A percentile compares a stretch with the other conserved stretches of the same genome.
These are phyloP conservation scores for Calameuta idolon DNA, from an alignment of 2,888 invertebrate genomes.

Conservation along the genomic window DNA sequence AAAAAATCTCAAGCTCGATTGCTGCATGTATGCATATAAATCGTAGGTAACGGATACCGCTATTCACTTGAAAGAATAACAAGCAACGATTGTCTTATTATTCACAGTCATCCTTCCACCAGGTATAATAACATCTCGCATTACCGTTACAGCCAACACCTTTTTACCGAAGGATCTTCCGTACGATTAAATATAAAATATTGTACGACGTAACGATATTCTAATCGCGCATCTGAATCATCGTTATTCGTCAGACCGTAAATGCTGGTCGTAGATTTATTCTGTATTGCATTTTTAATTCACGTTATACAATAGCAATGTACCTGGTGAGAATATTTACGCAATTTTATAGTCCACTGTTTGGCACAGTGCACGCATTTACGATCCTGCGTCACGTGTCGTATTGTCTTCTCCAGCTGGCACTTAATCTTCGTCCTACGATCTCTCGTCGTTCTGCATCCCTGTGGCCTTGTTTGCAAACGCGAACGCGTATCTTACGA, in stretches of 20 bases:
- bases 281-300: background rate
- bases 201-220: background rate
- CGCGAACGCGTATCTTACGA: background rate
- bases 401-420: slow-evolving; percentile 23
- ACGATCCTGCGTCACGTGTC: slow-evolving; percentile 20
- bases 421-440: slow-evolving; percentile 24
- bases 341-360: background rate
- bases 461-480: slow-evolving; percentile 10
- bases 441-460: slow-evolving; percentile 15
- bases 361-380: slow-evolving; percentile 28
- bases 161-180: background rate
- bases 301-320: background rate
- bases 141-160: background rate
- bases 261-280: background rate
- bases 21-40: slow-evolving; percentile 36
- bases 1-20: background rate
- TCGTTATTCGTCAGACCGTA: background rate
- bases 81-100: slow-evolving; percentile 30
- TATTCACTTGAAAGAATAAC: slow-evolving; percentile 25
- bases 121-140: background rate
- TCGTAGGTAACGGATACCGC: slow-evolving; percentile 41
- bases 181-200: background rate
- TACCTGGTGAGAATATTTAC: background rate
- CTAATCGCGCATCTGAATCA: background rate
- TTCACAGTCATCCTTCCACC: slow-evolving; percentile 20